These are phyloP conservation scores for Contarinia nasturtii DNA, from an alignment of 1,140 invertebrate genomes.

Conservation along the genomic window DNA sequence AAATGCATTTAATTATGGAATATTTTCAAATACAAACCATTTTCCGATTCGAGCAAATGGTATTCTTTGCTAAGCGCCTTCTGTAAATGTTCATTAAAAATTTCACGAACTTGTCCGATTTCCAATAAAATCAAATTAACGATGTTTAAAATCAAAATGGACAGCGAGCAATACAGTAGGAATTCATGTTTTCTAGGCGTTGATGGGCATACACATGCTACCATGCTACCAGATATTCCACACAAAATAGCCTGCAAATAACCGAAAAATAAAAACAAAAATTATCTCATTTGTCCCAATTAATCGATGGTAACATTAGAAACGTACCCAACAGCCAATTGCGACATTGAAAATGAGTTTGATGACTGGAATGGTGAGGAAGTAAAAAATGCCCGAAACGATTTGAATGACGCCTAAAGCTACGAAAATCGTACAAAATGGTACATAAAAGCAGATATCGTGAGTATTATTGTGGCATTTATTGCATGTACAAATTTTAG, in stretches of 20 bases:
- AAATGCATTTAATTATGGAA: background rate
- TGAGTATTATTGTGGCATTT: background rate
- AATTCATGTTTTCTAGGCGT: constrained; percentile 23
- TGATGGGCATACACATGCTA: constrained; percentile 21
- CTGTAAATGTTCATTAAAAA: background rate
- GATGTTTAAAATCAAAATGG: constrained; percentile 23
- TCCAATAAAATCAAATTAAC: constrained; percentile 26
- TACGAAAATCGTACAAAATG: background rate
- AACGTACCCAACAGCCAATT: background rate
- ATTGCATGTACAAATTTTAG: too few species aligned
- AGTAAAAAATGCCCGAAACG: background rate
- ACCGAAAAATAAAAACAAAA: background rate
- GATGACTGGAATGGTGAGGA: background rate
- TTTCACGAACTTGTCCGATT: constrained; percentile 1
- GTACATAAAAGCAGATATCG: background rate
- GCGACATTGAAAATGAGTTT: background rate
- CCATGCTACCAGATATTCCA: constrained; percentile 23
- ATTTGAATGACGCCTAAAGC: background rate
- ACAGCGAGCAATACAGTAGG: constrained; percentile 24
- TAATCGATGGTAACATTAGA: background rate
- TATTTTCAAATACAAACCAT: background rate
- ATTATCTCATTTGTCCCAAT: too few species aligned
- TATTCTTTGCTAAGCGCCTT: background rate
- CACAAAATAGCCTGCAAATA: constrained; percentile 24
- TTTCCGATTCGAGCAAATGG: background rate